Base-by-base conservation (phyloP, 23 tunicate genomes). In the Trididemnum nubilum region DNA sequence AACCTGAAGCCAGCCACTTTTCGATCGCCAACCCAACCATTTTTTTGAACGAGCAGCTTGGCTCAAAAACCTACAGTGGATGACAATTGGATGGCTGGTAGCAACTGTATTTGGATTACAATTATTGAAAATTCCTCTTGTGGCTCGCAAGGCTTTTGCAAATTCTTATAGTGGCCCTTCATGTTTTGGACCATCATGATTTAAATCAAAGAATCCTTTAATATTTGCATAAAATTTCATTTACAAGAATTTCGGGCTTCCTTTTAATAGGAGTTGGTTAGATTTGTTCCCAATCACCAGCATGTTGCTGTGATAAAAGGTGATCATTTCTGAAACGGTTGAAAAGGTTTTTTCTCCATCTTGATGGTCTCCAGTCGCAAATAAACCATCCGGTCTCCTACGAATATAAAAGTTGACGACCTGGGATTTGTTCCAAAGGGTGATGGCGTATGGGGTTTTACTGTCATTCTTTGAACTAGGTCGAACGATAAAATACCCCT, bases 341-440 rank as follows among this genome's bases (percentile, higher is more conserved):
- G 60, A 25, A 67, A 93, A 93, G 1, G 89, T 83, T 51, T 86
- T 83, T 76, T 93, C 98, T 0, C 78, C 78, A 2, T 84, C 89
- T 5, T 71, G 80, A 67, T 44, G 88, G 0, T 66, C 78, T 9
- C 98, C 98, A 57, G 91, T 81, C 19, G 98, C 98, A 49, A 2
- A 93, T 54, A 50, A 34, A 12, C 83, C 77, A 36, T 93, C 98
- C 2, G 28, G 31, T 0, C 97, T 75, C n/a, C 28, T 36, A 59
- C 97, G 73, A 27, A 93, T 88, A 78, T 93, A 93, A 67, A 93
- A 88, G 52, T 93, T 93, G 85, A 91, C 74, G 35, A 83, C 75
- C 35, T 34, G 38, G 9, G 34, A 28, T 5, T 76, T 75, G 33
- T 93, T 89, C 36, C 35, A 60, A 2, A 93, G 72, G 24, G 98